These are phyloP conservation scores for Cygnus atratus DNA, from an alignment of 2,113 vertebrate genomes.

Conservation along the genomic window DNA sequence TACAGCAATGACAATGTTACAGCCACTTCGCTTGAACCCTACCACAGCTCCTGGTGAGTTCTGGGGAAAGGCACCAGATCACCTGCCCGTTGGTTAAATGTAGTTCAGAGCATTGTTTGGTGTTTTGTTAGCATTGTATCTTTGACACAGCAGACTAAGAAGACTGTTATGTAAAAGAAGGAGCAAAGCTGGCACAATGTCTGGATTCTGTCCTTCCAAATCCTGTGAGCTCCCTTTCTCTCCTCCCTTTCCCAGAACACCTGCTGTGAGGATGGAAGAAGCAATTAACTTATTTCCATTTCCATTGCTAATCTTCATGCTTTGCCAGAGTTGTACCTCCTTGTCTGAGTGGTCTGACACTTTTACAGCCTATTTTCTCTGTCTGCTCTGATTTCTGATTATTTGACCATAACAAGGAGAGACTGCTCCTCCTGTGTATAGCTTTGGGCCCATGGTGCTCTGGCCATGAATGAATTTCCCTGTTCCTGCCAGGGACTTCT, in stretches of 20 bases:
- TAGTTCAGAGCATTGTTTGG: accelerated
- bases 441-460: accelerated
- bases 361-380: background rate
- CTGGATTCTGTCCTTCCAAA: background rate
- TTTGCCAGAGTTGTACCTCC: background rate
- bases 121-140: accelerated
- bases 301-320: background rate
- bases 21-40: background rate
- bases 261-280: accelerated
- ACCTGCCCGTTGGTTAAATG: background rate
- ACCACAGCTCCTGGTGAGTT: accelerated
- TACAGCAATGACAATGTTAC: background rate
- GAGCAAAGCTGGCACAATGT: background rate
- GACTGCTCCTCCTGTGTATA: accelerated
- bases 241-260: too few species aligned
- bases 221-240: accelerated
- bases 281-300: background rate
- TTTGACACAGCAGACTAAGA: background rate
- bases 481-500: background rate
- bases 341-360: background rate
- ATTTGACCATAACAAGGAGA: background rate
- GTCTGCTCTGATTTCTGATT: background rate
- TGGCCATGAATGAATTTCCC: background rate
- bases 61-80: background rate
- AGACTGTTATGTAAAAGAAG: background rate